phyloP scores from a whole-genome alignment of 2,797 vertebrate species.

The Margarornis squamiger region DNA sequence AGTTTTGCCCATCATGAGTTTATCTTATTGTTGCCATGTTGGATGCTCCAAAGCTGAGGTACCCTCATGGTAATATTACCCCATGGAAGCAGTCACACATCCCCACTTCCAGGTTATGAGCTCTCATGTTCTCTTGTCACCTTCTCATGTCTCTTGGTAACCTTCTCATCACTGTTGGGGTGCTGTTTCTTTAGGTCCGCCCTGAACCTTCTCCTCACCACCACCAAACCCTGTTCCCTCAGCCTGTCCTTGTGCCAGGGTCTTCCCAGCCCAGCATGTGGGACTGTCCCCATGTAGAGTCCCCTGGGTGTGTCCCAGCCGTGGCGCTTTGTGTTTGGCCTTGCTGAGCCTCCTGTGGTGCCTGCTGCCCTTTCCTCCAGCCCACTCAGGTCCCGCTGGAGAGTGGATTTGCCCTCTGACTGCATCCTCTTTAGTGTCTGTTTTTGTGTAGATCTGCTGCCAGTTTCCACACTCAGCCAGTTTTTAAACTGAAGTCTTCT shows the following conservation, averaged over 20 bases:
- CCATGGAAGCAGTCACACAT: accelerated
- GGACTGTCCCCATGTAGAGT: not conserved
- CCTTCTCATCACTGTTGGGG: not conserved
- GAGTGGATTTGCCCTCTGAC: not conserved
- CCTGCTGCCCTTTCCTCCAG: not conserved
- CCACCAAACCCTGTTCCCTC: not conserved
- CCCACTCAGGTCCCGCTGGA: not conserved
- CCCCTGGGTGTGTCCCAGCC: not conserved
- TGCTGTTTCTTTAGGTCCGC: not conserved
- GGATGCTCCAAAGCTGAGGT: not conserved
- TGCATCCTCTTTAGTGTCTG: not conserved
- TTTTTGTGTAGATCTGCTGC: not conserved
- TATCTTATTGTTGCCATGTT: not conserved
- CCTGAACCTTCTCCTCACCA: not conserved
- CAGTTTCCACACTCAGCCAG: not conserved
- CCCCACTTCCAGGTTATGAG: not conserved
- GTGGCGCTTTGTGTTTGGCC: not conserved
- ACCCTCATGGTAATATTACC: not conserved
- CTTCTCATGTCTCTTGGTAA: not conserved
- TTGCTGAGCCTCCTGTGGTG: not conserved
- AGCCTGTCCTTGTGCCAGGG: accelerated
- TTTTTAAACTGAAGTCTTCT: not conserved
- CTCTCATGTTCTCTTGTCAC: not conserved
- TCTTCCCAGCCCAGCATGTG: not conserved
- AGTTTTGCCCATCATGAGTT: not conserved